Percentiles rank a stretch among this genome's conserved stretches.
These are phyloP conservation scores for Astyanax mexicanus DNA, from an alignment of 2,797 vertebrate species.

Conservation along the genomic window DNA sequence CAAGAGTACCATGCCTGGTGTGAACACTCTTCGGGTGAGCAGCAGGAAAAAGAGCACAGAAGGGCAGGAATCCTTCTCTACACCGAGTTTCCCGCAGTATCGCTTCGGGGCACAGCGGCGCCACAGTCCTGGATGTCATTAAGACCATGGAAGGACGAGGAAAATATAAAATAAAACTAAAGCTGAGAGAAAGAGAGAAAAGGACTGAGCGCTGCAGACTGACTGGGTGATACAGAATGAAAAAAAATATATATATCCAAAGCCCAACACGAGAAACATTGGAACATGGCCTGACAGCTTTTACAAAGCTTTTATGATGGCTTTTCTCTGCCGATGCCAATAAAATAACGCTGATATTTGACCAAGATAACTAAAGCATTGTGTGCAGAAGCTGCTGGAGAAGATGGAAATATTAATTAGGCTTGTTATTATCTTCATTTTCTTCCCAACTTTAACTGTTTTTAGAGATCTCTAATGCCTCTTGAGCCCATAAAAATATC, in stretches of 20 bases:
- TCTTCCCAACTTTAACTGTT: too few relatives aligned
- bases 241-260: background rate
- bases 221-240: too few relatives aligned
- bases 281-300: background rate
- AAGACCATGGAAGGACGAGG: conserved; percentile 7
- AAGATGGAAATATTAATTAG: too few relatives aligned
- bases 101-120: conserved; percentile 33
- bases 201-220: background rate
- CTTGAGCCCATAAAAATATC: too few relatives aligned
- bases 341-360: background rate
- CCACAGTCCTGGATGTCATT: conserved; percentile 27
- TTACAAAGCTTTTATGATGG: background rate
- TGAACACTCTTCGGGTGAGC: background rate
- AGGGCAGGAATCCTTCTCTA: conserved; percentile 3
- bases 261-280: too few relatives aligned
- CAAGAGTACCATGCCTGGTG: conserved; percentile 22
- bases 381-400: background rate
- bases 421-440: too few relatives aligned
- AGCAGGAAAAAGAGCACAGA: background rate
- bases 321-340: background rate
- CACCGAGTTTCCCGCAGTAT: conserved; percentile 13
- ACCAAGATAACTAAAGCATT: background rate
- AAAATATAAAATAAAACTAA: background rate
- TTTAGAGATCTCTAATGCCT: too few relatives aligned
- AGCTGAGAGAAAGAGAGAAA: background rate